Base-by-base conservation (phyloP, 1,140 invertebrate species). In the Argopecten irradians region DNA sequence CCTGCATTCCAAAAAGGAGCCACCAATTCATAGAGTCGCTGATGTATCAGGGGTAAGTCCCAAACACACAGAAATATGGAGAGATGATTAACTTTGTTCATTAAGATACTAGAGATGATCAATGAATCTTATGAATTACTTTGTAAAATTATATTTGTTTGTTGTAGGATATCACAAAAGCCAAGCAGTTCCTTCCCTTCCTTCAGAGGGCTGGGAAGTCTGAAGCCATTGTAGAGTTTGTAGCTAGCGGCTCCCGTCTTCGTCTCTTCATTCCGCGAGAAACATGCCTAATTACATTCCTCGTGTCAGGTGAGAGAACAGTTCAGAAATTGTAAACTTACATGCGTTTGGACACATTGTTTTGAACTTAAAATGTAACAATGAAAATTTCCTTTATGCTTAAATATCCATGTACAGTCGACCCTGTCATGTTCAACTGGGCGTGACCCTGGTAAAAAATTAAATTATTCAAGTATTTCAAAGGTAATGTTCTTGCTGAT, bases 251-350 rank as follows among this genome's bases (percentile, higher is more conserved):
- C 5, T 99, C 98, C 0, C 96, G 99, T 43, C 96, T 99, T 83
- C 97, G 99, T 91, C 93, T 99, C 0, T 99, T 98, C 94, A 97
- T 99, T 85, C 98, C 98, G 0, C 98, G 98, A 94, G 98, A 99
- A 93, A 98, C 98, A 87, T 98, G 98, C 92, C 96, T 99, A 39
- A 97, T 99, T 28, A 99, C 98, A 5, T 99, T 99, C 96, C 96
- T 99, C 7, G 96, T 99, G 8, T 98, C 98, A 91, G 95, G 95
- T 95, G 95, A 96, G 35, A 87, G 0, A 39, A 28, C 39, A n/a
- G 35, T 28, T 8, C 3, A 28, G 32, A 14, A 28, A 14, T 87
- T 14, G n/a, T n/a, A n/a, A n/a, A n/a, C n/a, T n/a, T n/a, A n/a
- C n/a, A n/a, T n/a, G n/a, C n/a, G n/a, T 55, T 85, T 89, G 84